A percentile compares a stretch with the other conserved stretches of the same genome.
phyloP scores from a whole-genome alignment of 2,888 invertebrate genomes.

The Cylindroiulus punctatus region DNA sequence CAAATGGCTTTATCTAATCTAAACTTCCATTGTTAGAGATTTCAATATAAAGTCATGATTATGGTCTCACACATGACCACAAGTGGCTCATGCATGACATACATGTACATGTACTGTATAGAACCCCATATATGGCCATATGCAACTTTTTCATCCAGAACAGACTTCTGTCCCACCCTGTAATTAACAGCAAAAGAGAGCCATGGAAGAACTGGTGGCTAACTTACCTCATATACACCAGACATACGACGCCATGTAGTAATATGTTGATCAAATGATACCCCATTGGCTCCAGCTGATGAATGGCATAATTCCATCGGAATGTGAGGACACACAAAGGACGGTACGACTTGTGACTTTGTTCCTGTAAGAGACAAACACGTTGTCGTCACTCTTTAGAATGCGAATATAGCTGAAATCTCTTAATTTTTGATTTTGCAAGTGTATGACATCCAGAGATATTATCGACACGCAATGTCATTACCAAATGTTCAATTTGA shows the following conservation, averaged over 20 bases:
- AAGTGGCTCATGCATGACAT: too few relatives aligned
- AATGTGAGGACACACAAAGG: slow-evolving; percentile 95
- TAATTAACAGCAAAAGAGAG: too few relatives aligned
- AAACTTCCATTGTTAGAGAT: too few relatives aligned
- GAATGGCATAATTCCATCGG: slow-evolving; percentile 90
- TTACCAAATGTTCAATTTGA: background rate
- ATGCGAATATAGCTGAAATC: background rate
- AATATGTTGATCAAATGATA: slow-evolving; percentile 93
- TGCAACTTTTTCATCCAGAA: too few relatives aligned
- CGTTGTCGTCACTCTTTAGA: background rate
- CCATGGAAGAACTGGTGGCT: background rate
- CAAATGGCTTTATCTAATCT: too few relatives aligned
- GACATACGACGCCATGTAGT: slow-evolving; percentile 87
- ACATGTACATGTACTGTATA: too few relatives aligned
- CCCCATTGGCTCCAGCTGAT: slow-evolving; percentile 89
- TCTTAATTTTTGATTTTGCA: too few relatives aligned
- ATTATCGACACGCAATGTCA: background rate
- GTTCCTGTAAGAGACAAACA: slow-evolving; percentile 76
- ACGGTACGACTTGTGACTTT: slow-evolving; percentile 97
- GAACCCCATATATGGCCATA: too few relatives aligned
- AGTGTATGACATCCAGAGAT: background rate
- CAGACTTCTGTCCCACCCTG: too few relatives aligned
- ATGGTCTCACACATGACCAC: too few relatives aligned
- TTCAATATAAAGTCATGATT: too few relatives aligned
- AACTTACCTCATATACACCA: slow-evolving; percentile 85